Percentiles rank a stretch among this genome's conserved stretches.
Evolutionary conservation across 2,888 invertebrate genomes (phyloP).

Genomic region (Cantharis nigra): DNA sequence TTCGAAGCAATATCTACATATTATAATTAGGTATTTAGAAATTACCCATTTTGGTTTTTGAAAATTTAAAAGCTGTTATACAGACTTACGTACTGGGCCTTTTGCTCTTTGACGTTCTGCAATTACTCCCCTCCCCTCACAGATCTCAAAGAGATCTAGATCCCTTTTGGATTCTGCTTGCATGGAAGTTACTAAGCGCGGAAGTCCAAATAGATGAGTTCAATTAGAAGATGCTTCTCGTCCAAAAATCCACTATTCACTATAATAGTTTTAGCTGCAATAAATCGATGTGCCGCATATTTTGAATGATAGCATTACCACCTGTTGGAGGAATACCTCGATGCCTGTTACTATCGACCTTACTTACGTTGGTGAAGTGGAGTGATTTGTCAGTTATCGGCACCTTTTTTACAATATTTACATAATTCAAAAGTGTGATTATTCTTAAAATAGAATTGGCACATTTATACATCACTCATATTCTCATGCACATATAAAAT

Average conservation of each 20-base stretch:
- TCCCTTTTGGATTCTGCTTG: neutral
- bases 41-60: neutral
- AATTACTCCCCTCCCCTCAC: neutral
- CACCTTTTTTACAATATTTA: neutral
- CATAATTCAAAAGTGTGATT: neutral
- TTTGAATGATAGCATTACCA: slow-evolving; percentile 7
- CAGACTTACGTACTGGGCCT: no score
- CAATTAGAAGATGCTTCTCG: neutral
- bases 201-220: neutral
- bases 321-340: slow-evolving; percentile 24
- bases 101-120: neutral
- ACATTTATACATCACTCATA: neutral
- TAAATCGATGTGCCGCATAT: slow-evolving; percentile 6
- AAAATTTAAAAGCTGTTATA: neutral
- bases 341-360: slow-evolving; percentile 10
- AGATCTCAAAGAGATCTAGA: neutral
- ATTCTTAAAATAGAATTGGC: neutral
- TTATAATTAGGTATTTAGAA: neutral
- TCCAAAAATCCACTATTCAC: neutral
- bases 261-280: neutral
- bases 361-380: neutral
- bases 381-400: neutral
- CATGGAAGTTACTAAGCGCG: neutral
- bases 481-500: neutral
- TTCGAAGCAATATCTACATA: neutral